Base-by-base conservation (phyloP, 2,113 vertebrate species). In the Arothron firmamentum region DNA sequence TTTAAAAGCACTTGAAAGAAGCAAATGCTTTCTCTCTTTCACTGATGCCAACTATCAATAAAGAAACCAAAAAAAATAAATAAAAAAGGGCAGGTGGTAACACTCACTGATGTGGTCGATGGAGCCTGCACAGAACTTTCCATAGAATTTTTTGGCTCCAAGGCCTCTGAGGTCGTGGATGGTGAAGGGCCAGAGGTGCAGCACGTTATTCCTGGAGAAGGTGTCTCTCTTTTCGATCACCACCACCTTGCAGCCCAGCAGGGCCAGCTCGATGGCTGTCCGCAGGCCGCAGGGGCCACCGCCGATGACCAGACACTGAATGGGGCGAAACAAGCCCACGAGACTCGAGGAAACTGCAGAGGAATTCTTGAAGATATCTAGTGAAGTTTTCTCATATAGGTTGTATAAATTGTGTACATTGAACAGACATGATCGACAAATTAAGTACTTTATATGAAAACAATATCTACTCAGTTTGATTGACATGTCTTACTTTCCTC, bases 61-160 rank as follows among this genome's bases (percentile, higher is more conserved):
- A 16, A n/a, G 17, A n/a, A 47, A 16, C n/a, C 45, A 47, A 16
- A 7, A n/a, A n/a, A 2, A 16, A 47, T n/a, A 5, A 28, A 16
- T 1, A n/a, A n/a, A 2, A 16, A 47, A 47, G 1, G 6, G n/a
- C 45, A 47, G 0, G 9, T 2, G 11, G 56, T n/a, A 1, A 12
- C 5, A 94, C 97, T 94, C 88, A 99, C 97, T 99, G 85, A 99
- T 99, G 65, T 99, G 97, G 88, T 98, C 96, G 20, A 99, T 96
- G 59, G 97, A 83, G 68, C 97, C 97, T 0, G 94, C 96, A 1
- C 97, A 99, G 90, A 99, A 99, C 69, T 98, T 98, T 0, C 97
- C 97, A 1, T 95, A 98, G 76, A 99, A 99, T 75, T 98, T 98
- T 88, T 99, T 99, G 46, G 97, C 97, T 21, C 95, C 97, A 19